These are phyloP conservation scores for Phalloptychus januarius DNA, from an alignment of 2,797 vertebrate genomes.

Conservation along the genomic window DNA sequence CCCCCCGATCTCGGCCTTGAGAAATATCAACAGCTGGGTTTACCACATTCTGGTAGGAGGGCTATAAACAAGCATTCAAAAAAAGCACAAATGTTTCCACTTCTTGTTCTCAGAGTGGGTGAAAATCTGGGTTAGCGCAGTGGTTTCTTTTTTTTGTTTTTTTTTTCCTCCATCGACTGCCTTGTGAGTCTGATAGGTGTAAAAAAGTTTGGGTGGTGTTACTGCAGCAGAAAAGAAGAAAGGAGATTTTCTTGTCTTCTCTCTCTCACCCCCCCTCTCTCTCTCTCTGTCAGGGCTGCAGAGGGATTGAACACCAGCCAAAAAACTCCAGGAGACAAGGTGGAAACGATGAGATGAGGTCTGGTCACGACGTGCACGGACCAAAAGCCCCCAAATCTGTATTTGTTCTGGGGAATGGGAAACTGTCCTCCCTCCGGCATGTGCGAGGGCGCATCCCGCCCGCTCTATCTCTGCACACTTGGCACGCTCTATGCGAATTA, in stretches of 20 bases:
- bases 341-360: conserved; percentile 66
- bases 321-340: conserved; percentile 58
- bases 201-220: conserved; percentile 63
- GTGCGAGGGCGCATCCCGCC: conserved; percentile 79
- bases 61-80: conserved; percentile 29
- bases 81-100: conserved; percentile 42
- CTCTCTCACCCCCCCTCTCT: background rate
- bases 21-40: conserved; percentile 62
- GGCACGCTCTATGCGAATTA: conserved; percentile 85
- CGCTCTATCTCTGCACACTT: conserved; percentile 83
- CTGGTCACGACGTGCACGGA: conserved; percentile 59
- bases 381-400: conserved; percentile 64
- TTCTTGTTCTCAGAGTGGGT: conserved; percentile 16
- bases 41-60: conserved; percentile 29
- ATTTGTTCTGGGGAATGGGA: conserved; percentile 73
- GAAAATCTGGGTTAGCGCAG: conserved; percentile 47
- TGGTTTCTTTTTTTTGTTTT: conserved; percentile 3
- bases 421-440: conserved; percentile 76
- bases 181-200: conserved; percentile 38
- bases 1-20: conserved; percentile 57
- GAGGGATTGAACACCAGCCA: conserved; percentile 52
- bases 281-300: conserved; percentile 36
- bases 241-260: conserved; percentile 15
- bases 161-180: conserved; percentile 16
- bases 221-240: conserved; percentile 54